A percentile compares a stretch with the other conserved stretches of the same genome.
Conservation (phyloP, 2,888 invertebrate genomes). For the Euzophera pinguis region DNA sequence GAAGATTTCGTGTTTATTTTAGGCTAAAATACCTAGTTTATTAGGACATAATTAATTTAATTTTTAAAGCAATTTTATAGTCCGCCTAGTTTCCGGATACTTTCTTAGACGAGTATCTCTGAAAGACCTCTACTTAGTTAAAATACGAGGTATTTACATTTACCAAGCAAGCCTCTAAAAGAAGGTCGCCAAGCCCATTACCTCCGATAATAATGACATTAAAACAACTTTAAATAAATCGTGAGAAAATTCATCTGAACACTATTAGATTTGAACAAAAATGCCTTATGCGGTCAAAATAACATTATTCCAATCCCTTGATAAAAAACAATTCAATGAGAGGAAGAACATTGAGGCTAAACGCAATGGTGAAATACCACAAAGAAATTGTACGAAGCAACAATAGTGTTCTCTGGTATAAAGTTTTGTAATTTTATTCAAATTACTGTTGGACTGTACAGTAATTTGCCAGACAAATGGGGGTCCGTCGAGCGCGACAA, state of each 20-base stretch:
- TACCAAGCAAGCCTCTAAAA: too few species aligned
- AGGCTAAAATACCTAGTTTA: too few species aligned
- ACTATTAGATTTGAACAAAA: not conserved
- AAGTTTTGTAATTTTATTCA: slow-evolving; percentile 36
- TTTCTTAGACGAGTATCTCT: too few species aligned
- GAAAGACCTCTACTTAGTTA: too few species aligned
- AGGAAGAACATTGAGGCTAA: slow-evolving; percentile 6
- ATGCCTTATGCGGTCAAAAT: not conserved
- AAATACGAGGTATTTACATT: too few species aligned
- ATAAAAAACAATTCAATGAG: not conserved
- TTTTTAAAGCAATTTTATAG: too few species aligned
- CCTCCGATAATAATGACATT: not conserved
- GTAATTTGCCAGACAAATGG: slow-evolving; percentile 44
- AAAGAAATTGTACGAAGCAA: slow-evolving; percentile 12
- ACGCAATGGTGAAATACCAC: slow-evolving; percentile 11
- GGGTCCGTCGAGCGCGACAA: slow-evolving; percentile 30
- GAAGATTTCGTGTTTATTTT: too few species aligned
- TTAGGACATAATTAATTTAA: too few species aligned
- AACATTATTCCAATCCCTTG: not conserved
- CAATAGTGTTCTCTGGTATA: slow-evolving; percentile 11
- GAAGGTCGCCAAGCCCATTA: too few species aligned
- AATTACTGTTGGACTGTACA: slow-evolving; percentile 56
- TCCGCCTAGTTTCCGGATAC: too few species aligned
- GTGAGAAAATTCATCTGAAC: not conserved
- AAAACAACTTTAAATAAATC: not conserved